Evolutionary conservation across 2,797 vertebrate genomes (phyloP).

Genomic region (Ataeniobius toweri): DNA sequence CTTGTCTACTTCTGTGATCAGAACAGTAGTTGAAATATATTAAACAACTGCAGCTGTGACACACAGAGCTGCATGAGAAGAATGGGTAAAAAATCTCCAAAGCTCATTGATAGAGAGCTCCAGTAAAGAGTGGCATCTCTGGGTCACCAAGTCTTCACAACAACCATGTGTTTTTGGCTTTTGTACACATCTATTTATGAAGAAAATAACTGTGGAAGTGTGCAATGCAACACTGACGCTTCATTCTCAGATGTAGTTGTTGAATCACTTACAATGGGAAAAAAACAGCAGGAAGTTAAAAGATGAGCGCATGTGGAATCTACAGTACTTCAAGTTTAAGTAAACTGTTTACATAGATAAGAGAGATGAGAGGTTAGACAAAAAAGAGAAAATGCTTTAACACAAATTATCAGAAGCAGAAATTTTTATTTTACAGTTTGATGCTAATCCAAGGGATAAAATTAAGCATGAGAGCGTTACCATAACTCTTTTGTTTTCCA

Average conservation of each 20-base stretch:
- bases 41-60: not conserved
- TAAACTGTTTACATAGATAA: constrained; percentile 12
- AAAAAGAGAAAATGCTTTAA: not conserved
- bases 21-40: not conserved
- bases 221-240: not conserved
- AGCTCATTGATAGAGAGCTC: not conserved
- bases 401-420: not conserved
- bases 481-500: not conserved
- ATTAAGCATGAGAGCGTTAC: not conserved
- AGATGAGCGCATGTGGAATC: not conserved
- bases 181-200: not conserved
- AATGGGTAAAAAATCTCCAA: not conserved
- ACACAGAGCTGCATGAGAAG: not conserved
- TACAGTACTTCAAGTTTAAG: not conserved
- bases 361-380: not conserved
- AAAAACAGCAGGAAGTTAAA: not conserved
- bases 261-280: not conserved
- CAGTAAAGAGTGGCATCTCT: not conserved
- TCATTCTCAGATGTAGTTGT: no score
- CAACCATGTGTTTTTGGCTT: not conserved
- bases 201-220: not conserved
- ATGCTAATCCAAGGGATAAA: not conserved
- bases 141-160: not conserved
- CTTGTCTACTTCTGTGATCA: not conserved
- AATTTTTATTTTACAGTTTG: not conserved